These are phyloP conservation scores for Syritta pipiens DNA, from an alignment of 2,888 invertebrate genomes.

Conservation along the genomic window DNA sequence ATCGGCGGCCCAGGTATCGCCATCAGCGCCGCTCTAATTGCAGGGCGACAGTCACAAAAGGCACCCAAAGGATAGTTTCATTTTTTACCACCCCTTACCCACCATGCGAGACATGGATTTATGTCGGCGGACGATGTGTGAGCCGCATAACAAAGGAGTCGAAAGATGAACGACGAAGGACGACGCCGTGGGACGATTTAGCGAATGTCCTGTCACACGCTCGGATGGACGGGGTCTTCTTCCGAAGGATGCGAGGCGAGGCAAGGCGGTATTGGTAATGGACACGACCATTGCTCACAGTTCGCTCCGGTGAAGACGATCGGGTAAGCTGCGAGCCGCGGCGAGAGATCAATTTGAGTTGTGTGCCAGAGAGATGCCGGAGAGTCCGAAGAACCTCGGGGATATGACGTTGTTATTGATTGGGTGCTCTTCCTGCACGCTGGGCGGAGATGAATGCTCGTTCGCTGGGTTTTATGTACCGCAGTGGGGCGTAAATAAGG, in stretches of 20 bases:
- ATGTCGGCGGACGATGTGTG: conserved; percentile 19
- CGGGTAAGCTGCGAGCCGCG: not conserved
- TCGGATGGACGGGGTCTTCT: conserved; percentile 10
- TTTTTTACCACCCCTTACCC: conserved; percentile 22
- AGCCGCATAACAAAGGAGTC: conserved; percentile 34
- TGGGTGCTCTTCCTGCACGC: conserved; percentile 29
- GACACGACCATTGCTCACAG: conserved; percentile 40
- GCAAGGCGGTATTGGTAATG: conserved; percentile 20
- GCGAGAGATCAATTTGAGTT: conserved; percentile 31
- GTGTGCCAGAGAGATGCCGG: too few relatives aligned
- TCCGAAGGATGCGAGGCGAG: not conserved
- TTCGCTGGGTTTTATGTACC: conserved; percentile 21
- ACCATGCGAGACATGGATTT: conserved; percentile 28
- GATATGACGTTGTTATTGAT: conserved; percentile 60
- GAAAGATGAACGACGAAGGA: not conserved
- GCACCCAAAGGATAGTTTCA: conserved; percentile 9
- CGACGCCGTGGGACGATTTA: conserved; percentile 7
- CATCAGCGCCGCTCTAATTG: conserved; percentile 22
- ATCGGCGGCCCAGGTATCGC: not conserved
- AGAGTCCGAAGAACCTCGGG: conserved; percentile 20
- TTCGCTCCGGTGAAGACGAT: conserved; percentile 15
- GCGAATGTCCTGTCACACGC: conserved; percentile 39
- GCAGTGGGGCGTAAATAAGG: conserved; percentile 39
- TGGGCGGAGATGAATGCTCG: conserved; percentile 26
- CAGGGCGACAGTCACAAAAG: not conserved